Percentiles rank a stretch among this genome's conserved stretches.
Conservation (phyloP, 1,140 invertebrate species). For the Yoshiicerus persimilis region DNA sequence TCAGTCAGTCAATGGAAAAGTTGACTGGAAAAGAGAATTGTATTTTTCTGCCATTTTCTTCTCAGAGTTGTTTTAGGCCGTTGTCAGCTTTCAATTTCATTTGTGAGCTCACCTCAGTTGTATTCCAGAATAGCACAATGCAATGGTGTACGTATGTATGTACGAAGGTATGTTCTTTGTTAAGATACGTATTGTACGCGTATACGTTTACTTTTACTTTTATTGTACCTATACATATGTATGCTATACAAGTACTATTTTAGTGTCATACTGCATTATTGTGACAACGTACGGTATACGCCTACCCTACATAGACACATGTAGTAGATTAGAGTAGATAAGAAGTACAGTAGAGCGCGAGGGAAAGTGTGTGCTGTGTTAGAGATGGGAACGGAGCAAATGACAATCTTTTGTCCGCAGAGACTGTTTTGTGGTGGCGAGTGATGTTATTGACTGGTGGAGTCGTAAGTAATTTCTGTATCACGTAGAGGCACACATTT, state of each 20-base stretch:
- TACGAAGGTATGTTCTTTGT: too few relatives aligned
- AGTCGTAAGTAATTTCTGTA: too few relatives aligned
- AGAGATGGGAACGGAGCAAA: background rate
- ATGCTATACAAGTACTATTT: too few relatives aligned
- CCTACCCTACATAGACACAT: too few relatives aligned
- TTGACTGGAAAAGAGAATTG: background rate
- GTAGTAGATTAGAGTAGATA: background rate
- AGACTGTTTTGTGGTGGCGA: background rate
- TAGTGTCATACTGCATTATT: too few relatives aligned
- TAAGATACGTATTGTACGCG: too few relatives aligned
- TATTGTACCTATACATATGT: too few relatives aligned
- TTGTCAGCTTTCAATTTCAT: constrained; percentile 4
- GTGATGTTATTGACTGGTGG: background rate
- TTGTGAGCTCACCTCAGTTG: background rate
- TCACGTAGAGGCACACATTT: background rate
- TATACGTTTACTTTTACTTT: too few relatives aligned
- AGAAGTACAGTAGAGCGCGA: background rate
- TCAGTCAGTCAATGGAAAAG: background rate
- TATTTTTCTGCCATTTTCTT: background rate
- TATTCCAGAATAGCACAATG: too few relatives aligned
- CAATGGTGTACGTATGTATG: too few relatives aligned
- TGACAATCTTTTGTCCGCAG: background rate
- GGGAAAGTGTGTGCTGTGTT: background rate
- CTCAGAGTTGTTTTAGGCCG: background rate
- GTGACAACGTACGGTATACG: too few relatives aligned